These are phyloP conservation scores for Tarsius wallacei DNA, from an alignment of 2,797 vertebrate species.

Conservation along the genomic window DNA sequence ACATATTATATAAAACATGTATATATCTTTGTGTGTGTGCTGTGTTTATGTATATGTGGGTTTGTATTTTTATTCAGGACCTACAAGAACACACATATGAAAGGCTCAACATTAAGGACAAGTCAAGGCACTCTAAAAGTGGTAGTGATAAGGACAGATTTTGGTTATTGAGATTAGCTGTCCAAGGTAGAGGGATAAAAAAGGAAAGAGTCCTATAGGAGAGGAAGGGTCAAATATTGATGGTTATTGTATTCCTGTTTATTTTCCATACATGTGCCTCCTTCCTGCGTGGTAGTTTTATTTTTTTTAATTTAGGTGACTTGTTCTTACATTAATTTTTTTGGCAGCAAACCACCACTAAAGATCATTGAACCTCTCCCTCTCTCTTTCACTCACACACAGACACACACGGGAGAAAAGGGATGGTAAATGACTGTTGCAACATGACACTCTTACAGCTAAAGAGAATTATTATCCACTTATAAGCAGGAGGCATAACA, in stretches of 20 bases:
- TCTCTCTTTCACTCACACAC: background rate
- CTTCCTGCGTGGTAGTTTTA: background rate
- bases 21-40: background rate
- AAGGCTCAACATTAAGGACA: background rate
- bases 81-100: background rate
- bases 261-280: background rate
- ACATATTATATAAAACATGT: background rate
- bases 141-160: background rate
- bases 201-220: background rate
- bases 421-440: background rate
- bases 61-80: background rate
- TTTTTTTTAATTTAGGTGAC: background rate
- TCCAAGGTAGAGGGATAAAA: background rate
- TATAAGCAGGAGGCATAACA: background rate
- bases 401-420: background rate
- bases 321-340: background rate
- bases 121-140: background rate
- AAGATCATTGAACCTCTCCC: slow-evolving; percentile 9
- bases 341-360: background rate
- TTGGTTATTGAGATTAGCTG: slow-evolving; percentile 5
- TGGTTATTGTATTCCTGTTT: background rate
- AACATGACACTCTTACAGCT: background rate
- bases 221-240: background rate
- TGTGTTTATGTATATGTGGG: background rate
- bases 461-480: slow-evolving; percentile 23